These are phyloP conservation scores for Neodiprion virginianus DNA, from an alignment of 1,140 invertebrate species.

Conservation along the genomic window DNA sequence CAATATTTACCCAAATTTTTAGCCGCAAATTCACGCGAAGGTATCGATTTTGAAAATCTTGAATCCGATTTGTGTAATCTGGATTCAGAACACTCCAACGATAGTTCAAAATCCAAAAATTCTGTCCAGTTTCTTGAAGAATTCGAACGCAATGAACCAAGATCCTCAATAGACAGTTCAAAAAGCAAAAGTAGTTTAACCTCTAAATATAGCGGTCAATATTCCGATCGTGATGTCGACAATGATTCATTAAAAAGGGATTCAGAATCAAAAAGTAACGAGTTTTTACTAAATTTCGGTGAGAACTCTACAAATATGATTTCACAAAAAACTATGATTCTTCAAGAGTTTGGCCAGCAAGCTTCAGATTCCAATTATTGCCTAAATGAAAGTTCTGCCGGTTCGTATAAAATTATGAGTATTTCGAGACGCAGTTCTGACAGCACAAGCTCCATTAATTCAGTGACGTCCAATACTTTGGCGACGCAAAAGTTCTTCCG, in stretches of 20 bases:
- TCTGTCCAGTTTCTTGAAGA: constrained; percentile 42
- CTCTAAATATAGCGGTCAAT: constrained; percentile 28
- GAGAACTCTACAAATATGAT: constrained; percentile 20
- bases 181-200: constrained; percentile 26
- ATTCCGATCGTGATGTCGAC: constrained; percentile 25
- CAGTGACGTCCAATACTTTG: constrained; percentile 29
- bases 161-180: constrained; percentile 32
- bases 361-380: constrained; percentile 31
- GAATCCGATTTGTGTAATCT: constrained; percentile 51
- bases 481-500: constrained; percentile 40
- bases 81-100: constrained; percentile 51
- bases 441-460: constrained; percentile 27
- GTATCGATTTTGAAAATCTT: constrained; percentile 57
- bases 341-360: constrained; percentile 28
- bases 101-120: constrained; percentile 45
- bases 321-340: constrained; percentile 10
- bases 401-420: constrained; percentile 30
- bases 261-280: constrained; percentile 42
- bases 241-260: constrained; percentile 17
- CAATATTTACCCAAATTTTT: constrained; percentile 46
- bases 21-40: constrained; percentile 53
- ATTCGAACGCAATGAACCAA: constrained; percentile 32
- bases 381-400: constrained; percentile 33
- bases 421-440: constrained; percentile 31
- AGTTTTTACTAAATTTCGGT: constrained; percentile 37